phyloP scores from a whole-genome alignment of 2,113 vertebrate species.

The Dasyurus viverrinus region DNA sequence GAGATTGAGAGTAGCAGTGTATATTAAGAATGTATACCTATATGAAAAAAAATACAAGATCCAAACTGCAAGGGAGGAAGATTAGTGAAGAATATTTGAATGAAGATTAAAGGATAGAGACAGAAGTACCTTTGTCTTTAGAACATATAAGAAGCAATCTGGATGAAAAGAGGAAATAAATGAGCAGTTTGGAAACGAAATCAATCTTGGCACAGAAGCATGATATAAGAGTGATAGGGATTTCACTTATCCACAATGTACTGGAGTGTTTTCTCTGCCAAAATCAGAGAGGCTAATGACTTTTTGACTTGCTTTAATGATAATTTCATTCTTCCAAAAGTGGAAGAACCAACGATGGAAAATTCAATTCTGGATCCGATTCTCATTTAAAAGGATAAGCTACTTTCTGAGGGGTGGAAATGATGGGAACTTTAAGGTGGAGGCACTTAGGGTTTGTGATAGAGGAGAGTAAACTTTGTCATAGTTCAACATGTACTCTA shows the following conservation, averaged over 20 bases:
- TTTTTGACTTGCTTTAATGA: neutral
- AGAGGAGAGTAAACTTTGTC: neutral
- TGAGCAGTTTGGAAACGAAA: neutral
- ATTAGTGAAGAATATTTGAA: neutral
- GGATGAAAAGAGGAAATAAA: neutral
- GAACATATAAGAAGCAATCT: neutral
- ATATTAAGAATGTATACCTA: neutral
- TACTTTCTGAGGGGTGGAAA: neutral
- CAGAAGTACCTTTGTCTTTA: neutral
- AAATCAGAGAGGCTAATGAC: neutral
- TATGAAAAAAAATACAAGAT: neutral
- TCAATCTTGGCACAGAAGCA: neutral
- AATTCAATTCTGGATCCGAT: neutral
- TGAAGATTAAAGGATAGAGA: neutral
- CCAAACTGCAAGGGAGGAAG: neutral
- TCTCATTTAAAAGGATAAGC: neutral
- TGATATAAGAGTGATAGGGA: neutral
- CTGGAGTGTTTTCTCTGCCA: neutral
- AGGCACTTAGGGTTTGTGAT: neutral
- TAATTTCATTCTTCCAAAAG: neutral
- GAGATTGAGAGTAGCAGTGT: neutral
- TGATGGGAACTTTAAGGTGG: neutral
- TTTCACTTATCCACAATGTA: neutral
- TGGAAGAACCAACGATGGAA: neutral
- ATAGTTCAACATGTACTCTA: neutral